Evolutionary conservation across 2,888 invertebrate species (phyloP), one percentile per base, ranked within the genome.

Genomic region (Synergus japonicus): DNA sequence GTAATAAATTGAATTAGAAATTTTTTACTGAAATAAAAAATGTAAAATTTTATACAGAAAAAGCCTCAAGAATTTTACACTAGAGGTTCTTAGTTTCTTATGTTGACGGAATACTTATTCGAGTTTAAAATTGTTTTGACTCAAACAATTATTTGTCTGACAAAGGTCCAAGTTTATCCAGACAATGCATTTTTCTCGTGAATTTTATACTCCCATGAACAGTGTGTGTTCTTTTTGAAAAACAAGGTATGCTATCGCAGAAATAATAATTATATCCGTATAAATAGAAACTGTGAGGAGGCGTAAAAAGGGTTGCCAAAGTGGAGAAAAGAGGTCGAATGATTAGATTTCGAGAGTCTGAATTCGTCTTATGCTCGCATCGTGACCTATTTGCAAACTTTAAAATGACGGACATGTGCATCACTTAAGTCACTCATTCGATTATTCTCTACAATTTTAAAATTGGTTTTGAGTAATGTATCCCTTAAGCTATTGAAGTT

Each of bases 281-380:
- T 73, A 29, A 73, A 73, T 73, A 73, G 49, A 54, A 73, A 73
- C 69, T n/a, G 29, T 49, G 69, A 73, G 69, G 49, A 73, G 69
- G 69, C 69, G 69, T 73, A 46, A 73, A 73, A 73, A 49, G 49
- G 69, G 54, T 73, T 73, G 69, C 49, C 69, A 73, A 54, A 54
- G 49, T 73, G 49, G 37, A 73, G 49, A 49, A 73, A 73, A 73
- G 69, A 73, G 49, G 49, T 49, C 49, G 69, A 54, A 73, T 54
- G 49, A 73, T 73, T 73, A 73, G 69, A 73, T 73, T 73, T 73
- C 69, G 49, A 73, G 44, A 66, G 67, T 67, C 67, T 43, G 41
- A 12, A 44, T 43, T 18, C 43, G 43, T 44, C 43, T 15, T 73
- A 37, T 66, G 43, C n/a, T 73, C 49, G 15, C 49, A 54, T 73